Evolutionary conservation across 2,113 vertebrate genomes (phyloP).

Genomic region (Ranitomeya variabilis): DNA sequence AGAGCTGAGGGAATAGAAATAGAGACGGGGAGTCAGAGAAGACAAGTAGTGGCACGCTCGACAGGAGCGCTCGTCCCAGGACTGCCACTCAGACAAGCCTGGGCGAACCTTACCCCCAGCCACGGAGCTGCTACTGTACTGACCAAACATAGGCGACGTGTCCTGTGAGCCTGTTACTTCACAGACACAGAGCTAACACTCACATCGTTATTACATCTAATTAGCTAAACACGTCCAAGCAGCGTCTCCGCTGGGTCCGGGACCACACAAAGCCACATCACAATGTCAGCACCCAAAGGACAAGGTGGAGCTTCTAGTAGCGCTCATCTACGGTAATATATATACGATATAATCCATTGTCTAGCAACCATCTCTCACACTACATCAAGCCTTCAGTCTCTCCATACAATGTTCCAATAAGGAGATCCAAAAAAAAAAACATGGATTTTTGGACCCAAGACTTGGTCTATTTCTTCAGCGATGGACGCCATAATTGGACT

Average conservation of each 20-base stretch:
- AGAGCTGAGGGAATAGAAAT: slow-evolving; percentile 83
- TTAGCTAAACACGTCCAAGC: slow-evolving; percentile 21
- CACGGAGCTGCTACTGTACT: slow-evolving; percentile 72
- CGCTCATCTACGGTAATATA: too few relatives aligned
- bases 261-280: neutral
- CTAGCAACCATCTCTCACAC: too few relatives aligned
- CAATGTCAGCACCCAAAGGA: slow-evolving; percentile 16
- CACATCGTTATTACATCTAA: slow-evolving; percentile 23
- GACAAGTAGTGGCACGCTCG: slow-evolving; percentile 90
- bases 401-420: too few relatives aligned
- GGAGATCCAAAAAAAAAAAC: too few relatives aligned
- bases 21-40: slow-evolving; percentile 82
- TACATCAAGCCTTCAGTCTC: too few relatives aligned
- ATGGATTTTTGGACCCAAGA: too few relatives aligned
- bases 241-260: neutral
- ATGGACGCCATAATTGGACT: too few relatives aligned
- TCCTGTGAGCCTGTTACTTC: slow-evolving; percentile 47
- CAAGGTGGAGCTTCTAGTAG: neutral
- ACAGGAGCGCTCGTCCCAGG: slow-evolving; percentile 75
- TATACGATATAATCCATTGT: too few relatives aligned
- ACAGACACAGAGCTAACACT: slow-evolving; percentile 29
- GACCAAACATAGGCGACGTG: slow-evolving; percentile 75
- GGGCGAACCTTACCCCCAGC: slow-evolving; percentile 72
- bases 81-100: slow-evolving; percentile 83
- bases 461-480: too few relatives aligned